These are phyloP conservation scores for Lottia gigantea DNA, from an alignment of 2,888 invertebrate genomes.

Conservation along the genomic window DNA sequence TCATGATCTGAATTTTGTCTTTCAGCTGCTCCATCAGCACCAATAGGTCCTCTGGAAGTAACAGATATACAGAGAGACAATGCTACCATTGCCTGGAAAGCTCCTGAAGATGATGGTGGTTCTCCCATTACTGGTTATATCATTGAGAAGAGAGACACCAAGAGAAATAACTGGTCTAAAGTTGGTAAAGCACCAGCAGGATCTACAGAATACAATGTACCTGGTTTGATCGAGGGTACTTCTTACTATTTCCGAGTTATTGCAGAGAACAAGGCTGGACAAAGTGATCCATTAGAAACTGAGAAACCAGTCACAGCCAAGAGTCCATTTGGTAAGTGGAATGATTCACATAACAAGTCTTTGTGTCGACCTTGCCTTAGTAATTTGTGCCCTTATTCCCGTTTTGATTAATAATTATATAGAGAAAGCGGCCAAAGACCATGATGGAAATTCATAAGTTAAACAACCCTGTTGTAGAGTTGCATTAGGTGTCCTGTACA, in stretches of 20 bases:
- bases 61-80: conserved; percentile 36
- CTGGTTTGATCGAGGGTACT: conserved; percentile 41
- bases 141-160: conserved; percentile 44
- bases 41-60: conserved; percentile 50
- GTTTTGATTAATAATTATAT: too few relatives aligned
- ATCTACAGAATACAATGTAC: conserved; percentile 32
- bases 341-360: too few relatives aligned
- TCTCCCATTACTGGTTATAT: conserved; percentile 50
- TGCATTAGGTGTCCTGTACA: too few relatives aligned
- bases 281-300: conserved; percentile 75
- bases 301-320: conserved; percentile 75
- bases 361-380: too few relatives aligned
- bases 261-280: conserved; percentile 78
- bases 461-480: too few relatives aligned
- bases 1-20: background rate
- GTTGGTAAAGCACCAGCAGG: conserved; percentile 34
- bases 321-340: conserved; percentile 77
- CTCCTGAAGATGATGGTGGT: conserved; percentile 59
- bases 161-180: conserved; percentile 35
- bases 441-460: too few relatives aligned
- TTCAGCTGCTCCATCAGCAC: conserved; percentile 48
- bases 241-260: conserved; percentile 59
- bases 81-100: conserved; percentile 55
- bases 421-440: too few relatives aligned
- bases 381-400: too few relatives aligned